phyloP scores from a whole-genome alignment of 2,797 vertebrate genomes.

The Lateolabrax maculatus region DNA sequence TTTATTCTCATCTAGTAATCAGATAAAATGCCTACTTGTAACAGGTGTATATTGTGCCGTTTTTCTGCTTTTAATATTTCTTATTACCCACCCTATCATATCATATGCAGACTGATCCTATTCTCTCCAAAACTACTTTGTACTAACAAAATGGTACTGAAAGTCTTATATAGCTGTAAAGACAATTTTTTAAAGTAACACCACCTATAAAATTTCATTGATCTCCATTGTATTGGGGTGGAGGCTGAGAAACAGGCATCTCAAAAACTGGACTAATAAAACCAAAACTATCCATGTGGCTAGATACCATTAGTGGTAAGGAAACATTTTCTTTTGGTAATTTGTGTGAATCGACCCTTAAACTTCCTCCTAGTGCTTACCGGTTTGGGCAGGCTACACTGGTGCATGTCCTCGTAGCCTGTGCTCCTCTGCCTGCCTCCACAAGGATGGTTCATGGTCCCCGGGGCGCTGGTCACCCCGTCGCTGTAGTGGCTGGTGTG shows the following conservation, averaged over 20 bases:
- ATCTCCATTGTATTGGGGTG: not conserved
- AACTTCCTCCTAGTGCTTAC: constrained; percentile 82
- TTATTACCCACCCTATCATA: not conserved
- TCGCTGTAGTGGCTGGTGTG: constrained; percentile 94
- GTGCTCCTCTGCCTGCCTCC: constrained; percentile 92
- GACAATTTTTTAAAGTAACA: not conserved
- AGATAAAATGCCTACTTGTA: not conserved
- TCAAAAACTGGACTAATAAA: not conserved
- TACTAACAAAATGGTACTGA: not conserved
- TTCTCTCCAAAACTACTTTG: not conserved
- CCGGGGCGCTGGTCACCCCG: constrained; percentile 97
- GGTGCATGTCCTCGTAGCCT: constrained; percentile 95
- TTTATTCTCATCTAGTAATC: not conserved
- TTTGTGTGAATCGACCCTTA: not conserved
- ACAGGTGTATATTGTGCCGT: not conserved
- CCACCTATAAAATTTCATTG: not conserved
- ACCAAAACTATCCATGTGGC: not conserved
- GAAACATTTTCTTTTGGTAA: not conserved
- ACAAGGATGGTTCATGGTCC: constrained; percentile 95
- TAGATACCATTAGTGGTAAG: not conserved
- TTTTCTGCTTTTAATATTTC: constrained; percentile 6
- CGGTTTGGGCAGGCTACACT: constrained; percentile 97
- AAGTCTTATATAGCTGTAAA: too few species aligned
- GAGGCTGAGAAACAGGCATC: not conserved
- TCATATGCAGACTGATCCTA: not conserved